These are phyloP conservation scores for Parambassis ranga DNA, from an alignment of 2,797 vertebrate genomes.

Conservation along the genomic window DNA sequence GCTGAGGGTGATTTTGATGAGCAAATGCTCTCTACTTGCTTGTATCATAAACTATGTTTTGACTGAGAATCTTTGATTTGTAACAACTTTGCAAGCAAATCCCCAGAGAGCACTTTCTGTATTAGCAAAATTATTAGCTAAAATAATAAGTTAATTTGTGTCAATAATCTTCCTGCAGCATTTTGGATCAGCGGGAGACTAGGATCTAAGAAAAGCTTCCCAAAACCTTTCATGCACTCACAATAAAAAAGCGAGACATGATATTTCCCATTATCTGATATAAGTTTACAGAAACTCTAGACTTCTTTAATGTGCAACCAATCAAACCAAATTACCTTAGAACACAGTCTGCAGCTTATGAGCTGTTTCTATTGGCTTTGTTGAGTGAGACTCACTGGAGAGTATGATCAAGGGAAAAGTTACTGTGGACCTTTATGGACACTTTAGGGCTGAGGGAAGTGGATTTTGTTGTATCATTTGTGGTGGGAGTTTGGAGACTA, in stretches of 20 bases:
- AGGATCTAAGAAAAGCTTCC: too few relatives aligned
- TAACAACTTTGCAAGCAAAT: too few relatives aligned
- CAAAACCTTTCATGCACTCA: too few relatives aligned
- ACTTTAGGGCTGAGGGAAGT: neutral
- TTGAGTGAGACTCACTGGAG: conserved; percentile 6
- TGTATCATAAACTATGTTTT: too few relatives aligned
- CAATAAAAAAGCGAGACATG: neutral
- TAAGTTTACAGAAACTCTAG: conserved; percentile 32
- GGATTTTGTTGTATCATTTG: neutral
- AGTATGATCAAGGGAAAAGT: neutral
- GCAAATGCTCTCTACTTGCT: too few relatives aligned
- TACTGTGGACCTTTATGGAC: neutral
- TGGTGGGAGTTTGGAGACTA: neutral
- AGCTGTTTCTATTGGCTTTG: conserved; percentile 33
- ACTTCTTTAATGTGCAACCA: conserved; percentile 51
- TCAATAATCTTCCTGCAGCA: too few relatives aligned
- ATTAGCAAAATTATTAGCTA: too few relatives aligned
- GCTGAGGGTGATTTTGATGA: too few relatives aligned
- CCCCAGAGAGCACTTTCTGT: too few relatives aligned
- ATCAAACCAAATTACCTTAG: conserved; percentile 50
- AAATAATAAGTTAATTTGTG: too few relatives aligned
- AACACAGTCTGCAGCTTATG: conserved; percentile 28
- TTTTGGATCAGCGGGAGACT: too few relatives aligned
- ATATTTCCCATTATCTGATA: conserved; percentile 32
- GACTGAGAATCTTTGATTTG: too few relatives aligned